Base-by-base conservation (phyloP, 1,140 invertebrate genomes). In the Drosophila pallidifrons region DNA sequence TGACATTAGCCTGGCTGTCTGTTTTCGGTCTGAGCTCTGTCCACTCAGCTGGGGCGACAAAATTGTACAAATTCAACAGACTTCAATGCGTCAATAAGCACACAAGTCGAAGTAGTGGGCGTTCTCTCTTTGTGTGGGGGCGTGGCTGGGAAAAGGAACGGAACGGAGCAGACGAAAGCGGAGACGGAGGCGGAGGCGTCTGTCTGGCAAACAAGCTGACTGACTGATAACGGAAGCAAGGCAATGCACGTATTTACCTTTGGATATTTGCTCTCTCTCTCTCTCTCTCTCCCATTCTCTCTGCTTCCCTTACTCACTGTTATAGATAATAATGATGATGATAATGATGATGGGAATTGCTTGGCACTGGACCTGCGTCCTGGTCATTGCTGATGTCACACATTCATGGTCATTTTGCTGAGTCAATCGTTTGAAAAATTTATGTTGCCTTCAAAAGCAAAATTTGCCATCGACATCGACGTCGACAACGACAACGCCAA, bases 361-460 rank as follows among this genome's bases (percentile, higher is more conserved):
- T 41, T 25, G 25, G 20, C 52, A 8, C 15, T 25, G 55, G 43
- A 11, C 25, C 6, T 28, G 43, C 7, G 7, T 35, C n/a, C 13
- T 1, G 28, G 49, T 58, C 83, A 76, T 63, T 88, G 83, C 83
- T 87, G 83, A 87, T 87, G 83, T 87, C 83, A 87, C 83, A 87
- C 83, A 88, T 87, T 88, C 83, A 87, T 87, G 83, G 83, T 87
- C 83, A 87, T 87, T 87, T 87, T 87, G 83, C 83, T 87, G 83
- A 87, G 83, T 87, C 83, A 87, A 87, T 87, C 83, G 83, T 88
- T 87, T 87, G 83, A 87, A 87, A 87, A 87, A 87, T 87, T 87
- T 87, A 87, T 87, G 83, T 88, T 87, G 83, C 83, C 83, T 87
- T 87, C 83, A 87, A 87, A 87, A 88, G 83, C 83, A 83, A 87